Evolutionary conservation across 2,797 vertebrate genomes (phyloP), one percentile per base, ranked within the genome.

Genomic region (Megaceryle alcyon): DNA sequence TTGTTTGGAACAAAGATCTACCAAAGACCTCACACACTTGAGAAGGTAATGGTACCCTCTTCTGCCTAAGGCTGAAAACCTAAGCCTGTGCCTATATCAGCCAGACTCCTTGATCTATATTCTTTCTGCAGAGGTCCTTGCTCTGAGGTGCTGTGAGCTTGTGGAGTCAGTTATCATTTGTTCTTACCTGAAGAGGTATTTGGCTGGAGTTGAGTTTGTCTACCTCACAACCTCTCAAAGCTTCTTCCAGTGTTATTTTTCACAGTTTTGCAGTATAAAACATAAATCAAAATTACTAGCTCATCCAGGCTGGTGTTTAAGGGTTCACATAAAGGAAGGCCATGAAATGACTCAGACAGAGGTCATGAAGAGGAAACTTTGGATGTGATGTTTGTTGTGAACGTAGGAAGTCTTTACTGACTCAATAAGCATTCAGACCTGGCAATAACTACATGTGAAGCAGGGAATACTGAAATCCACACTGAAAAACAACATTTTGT

Each of bases 1-100:
- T 56, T 29, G 6, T 41, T 22, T 70, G 66, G 17, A 92, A 70
- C 5, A 54, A 84, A 82, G 17, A 59, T 49, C 21, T 29, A 82
- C 26, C 19, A 18, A 43, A 81, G 57, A 35, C 16, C 10, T 87
- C 69, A 78, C 19, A 64, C 3, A 22, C 26, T 5, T 0, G 0
- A 70, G 41, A 70, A 82, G 18, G 6, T 77, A 49, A 71, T 16
- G 5, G 37, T 35, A 89, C 5, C 7, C 14, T 71, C 49, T 80
- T 41, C 37, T 63, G 5, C 19, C 25, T 46, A 4, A 41, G 39
- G 33, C 7, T 1, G 1, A 29, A 93, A 80, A 53, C 33, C 19
- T 13, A 75, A 66, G 35, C 46, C n/a, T 25, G 8, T 59, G 44
- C 4, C 39, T 22, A 1, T 69, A 75, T 26, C 18, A 72, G 5